Base-by-base conservation (phyloP, 2,113 vertebrate genomes). In the Hymenochirus boettgeri region DNA sequence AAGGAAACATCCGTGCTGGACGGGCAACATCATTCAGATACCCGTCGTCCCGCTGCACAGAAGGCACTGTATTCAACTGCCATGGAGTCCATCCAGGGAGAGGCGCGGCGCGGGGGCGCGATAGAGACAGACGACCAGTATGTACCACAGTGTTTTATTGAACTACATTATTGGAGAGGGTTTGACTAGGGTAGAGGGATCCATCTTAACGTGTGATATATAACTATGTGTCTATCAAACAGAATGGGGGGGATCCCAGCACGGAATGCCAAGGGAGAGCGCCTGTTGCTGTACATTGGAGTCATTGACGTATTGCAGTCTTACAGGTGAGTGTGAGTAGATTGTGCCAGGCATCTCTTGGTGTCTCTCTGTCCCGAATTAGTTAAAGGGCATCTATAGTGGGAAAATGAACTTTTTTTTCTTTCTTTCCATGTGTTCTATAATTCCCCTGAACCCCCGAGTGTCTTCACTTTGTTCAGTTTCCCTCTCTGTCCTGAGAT, bases 301-400 rank as follows among this genome's bases (percentile, higher is more conserved):
- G 91, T 98, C 80, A 98, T 98, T 3, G 95, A 98, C 39, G 89
- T 98, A 26, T 75, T 98, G 4, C 95, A 98, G 79, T 95, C 95
- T 2, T 98, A 98, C 80, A 91, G 95, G 95, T 97, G 21, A 71
- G 74, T 74, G 39, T n/a, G n/a, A n/a, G n/a, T n/a, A 35, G 10
- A 9, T 12, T 35, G 33, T 35, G 33, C n/a, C n/a, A n/a, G n/a
- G n/a, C n/a, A n/a, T n/a, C n/a, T n/a, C n/a, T n/a, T n/a, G n/a
- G n/a, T n/a, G n/a, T n/a, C n/a, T n/a, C n/a, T n/a, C n/a, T n/a
- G n/a, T n/a, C n/a, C n/a, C n/a, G n/a, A n/a, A n/a, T n/a, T n/a
- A n/a, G n/a, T n/a, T n/a, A n/a, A n/a, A n/a, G n/a, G n/a, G n/a
- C n/a, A n/a, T n/a, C n/a, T n/a, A n/a, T n/a, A n/a, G n/a, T n/a